phyloP scores from a whole-genome alignment of 2,113 vertebrate species.

The Empidonax traillii region DNA sequence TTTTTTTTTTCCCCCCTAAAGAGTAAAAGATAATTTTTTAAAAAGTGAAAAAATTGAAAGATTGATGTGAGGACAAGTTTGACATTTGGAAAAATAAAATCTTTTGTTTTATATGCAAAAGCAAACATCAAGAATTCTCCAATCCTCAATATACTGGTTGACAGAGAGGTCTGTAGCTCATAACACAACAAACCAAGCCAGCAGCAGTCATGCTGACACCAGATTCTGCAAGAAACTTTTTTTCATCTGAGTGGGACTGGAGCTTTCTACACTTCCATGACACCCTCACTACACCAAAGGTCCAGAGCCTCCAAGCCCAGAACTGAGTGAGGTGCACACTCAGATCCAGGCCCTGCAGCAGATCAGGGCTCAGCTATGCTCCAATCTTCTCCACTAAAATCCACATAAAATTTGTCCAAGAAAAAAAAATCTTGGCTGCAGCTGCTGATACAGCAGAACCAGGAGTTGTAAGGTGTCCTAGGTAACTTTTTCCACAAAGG shows the following conservation, averaged over 20 bases:
- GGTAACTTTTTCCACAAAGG: background rate
- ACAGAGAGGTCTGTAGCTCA: background rate
- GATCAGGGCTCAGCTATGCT: background rate
- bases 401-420: background rate
- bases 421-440: background rate
- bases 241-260: background rate
- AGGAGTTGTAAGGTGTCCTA: background rate
- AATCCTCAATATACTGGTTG: background rate
- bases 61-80: background rate
- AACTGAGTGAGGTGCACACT: rapidly evolving
- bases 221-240: background rate
- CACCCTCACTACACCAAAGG: background rate
- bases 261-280: background rate
- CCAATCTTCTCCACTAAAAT: background rate
- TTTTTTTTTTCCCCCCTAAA: too few species aligned
- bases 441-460: background rate
- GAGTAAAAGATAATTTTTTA: background rate
- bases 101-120: background rate
- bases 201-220: background rate
- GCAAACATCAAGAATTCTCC: background rate
- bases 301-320: background rate
- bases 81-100: too few species aligned
- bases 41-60: background rate
- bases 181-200: background rate
- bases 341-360: background rate